Evolutionary conservation across 2,797 vertebrate species (phyloP).

Genomic region (Myotis vivesi): DNA sequence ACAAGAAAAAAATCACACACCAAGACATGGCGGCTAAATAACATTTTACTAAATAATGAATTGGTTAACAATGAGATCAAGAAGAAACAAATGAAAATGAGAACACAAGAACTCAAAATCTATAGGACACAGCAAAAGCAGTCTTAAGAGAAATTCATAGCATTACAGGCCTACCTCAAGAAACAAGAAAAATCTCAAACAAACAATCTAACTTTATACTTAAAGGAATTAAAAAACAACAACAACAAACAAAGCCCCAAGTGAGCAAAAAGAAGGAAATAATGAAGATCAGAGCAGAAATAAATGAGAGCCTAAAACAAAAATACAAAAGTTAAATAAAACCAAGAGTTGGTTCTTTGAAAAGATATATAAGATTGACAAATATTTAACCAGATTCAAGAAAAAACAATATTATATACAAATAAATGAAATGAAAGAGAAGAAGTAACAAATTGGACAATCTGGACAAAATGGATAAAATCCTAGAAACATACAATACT

Average conservation of each 20-base stretch:
- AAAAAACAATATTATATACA: background rate
- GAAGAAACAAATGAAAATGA: background rate
- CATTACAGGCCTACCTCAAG: background rate
- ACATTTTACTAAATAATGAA: background rate
- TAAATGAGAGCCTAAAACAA: background rate
- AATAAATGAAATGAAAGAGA: background rate
- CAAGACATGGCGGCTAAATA: background rate
- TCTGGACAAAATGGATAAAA: background rate
- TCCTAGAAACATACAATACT: background rate
- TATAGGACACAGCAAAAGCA: background rate
- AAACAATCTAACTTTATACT: background rate
- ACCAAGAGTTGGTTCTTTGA: background rate
- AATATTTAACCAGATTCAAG: background rate
- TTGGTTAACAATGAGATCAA: background rate
- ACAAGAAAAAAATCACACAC: background rate
- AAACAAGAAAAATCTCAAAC: background rate
- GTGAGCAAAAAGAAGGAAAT: background rate
- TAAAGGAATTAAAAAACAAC: background rate
- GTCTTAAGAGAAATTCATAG: background rate
- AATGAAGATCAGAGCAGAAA: background rate
- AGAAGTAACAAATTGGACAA: background rate
- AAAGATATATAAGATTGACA: background rate
- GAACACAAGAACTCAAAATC: background rate
- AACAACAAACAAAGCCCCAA: background rate
- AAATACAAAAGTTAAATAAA: background rate